Percentiles rank a stretch among this genome's conserved stretches.
These are phyloP conservation scores for Trissolcus brochymenae DNA, from an alignment of 2,888 invertebrate species.

Conservation along the genomic window DNA sequence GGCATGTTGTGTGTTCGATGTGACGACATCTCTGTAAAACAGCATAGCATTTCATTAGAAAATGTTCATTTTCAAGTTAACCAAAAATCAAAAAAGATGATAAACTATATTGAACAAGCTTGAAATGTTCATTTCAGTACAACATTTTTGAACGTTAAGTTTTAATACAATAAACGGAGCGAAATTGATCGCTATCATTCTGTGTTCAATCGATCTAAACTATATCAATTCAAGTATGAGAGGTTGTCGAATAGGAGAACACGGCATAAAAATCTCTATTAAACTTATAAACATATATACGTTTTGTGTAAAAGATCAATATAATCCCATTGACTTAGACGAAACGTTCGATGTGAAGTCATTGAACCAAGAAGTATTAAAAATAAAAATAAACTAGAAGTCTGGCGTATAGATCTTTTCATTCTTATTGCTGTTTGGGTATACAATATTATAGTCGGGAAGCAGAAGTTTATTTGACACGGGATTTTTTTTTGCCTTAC, in stretches of 20 bases:
- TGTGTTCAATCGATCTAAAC: neutral
- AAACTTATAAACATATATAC: neutral
- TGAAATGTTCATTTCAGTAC: neutral
- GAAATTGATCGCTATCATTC: neutral
- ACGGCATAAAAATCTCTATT: no score
- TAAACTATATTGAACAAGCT: neutral
- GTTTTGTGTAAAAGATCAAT: neutral
- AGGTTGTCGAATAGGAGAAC: neutral
- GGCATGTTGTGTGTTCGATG: constrained; percentile 71
- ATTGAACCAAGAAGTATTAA: no score
- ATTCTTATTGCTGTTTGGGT: no score
- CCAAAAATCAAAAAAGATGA: neutral
- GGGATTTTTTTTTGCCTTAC: no score
- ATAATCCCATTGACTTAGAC: no score
- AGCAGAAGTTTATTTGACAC: no score
- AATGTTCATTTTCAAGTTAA: neutral
- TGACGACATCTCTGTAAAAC: constrained; percentile 67
- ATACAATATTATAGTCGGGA: no score
- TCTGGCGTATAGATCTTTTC: no score
- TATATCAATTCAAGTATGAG: neutral
- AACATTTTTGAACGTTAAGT: neutral
- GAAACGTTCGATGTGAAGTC: no score
- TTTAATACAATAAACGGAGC: neutral
- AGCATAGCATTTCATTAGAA: neutral
- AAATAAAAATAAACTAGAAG: no score